Percentiles rank a stretch among this genome's conserved stretches.
Evolutionary conservation across 2,797 vertebrate genomes (phyloP).

Genomic region (Pteropus rufus): DNA sequence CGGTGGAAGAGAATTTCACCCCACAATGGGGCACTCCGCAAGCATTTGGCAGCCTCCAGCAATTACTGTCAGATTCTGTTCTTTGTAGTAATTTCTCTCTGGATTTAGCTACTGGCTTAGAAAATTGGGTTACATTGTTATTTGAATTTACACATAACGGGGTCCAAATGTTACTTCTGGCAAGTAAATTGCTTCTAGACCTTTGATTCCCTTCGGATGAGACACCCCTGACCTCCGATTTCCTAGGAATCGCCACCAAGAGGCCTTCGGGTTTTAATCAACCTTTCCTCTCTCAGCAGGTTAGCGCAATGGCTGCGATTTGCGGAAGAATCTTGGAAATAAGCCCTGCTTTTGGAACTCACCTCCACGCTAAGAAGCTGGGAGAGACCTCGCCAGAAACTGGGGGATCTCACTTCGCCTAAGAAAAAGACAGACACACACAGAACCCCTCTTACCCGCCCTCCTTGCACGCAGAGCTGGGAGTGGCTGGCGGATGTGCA

Average conservation of each 20-base stretch:
- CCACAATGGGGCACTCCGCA: background rate
- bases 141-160: constrained; percentile 35
- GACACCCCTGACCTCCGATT: background rate
- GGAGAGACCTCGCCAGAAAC: background rate
- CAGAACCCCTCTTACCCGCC: background rate
- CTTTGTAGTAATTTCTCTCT: constrained; percentile 55
- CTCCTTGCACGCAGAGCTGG: background rate
- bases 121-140: constrained; percentile 54
- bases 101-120: constrained; percentile 49
- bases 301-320: constrained; percentile 60
- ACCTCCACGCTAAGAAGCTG: constrained; percentile 19
- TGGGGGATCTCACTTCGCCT: background rate
- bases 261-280: constrained; percentile 56
- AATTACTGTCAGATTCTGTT: background rate
- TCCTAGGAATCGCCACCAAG: background rate
- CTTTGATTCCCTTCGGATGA: background rate
- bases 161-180: constrained; percentile 1
- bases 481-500: background rate
- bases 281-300: constrained; percentile 77
- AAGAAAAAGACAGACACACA: constrained; percentile 23
- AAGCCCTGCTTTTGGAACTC: background rate
- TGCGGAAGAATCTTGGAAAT: constrained; percentile 40
- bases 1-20: background rate
- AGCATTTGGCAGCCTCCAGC: background rate
- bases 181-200: constrained; percentile 44